Evolutionary conservation across 2,888 invertebrate species (phyloP), one percentile per base, ranked within the genome.

Genomic region (Aphelenchoides bicaudatus): DNA sequence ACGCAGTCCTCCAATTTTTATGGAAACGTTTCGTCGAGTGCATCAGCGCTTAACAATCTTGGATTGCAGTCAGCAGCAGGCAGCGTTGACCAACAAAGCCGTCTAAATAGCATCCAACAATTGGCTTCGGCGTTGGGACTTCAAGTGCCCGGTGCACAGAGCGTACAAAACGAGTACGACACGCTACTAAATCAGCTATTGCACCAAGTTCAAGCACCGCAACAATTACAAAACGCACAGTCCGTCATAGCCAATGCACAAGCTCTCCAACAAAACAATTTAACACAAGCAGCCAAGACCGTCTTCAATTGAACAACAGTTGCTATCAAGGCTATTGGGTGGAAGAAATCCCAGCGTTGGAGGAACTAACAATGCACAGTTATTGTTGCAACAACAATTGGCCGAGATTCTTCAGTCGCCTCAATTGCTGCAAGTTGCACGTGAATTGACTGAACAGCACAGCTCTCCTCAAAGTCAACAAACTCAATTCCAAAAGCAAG

Each of bases 11-110:
- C 16, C 21, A 19, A 43, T 19, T n/a, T 43, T 21, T 27, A 38
- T 13, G 52, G 39, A n/a, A 51, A 46, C 21, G 13, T 51, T 2
- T 39, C 43, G n/a, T 43, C 52, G 1, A 38, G 38, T 2, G 52
- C 52, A n/a, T 10, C 43, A 6, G 10, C 43, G n/a, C 43, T 43
- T 19, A 43, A 43, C 43, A n/a, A 8, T 25, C 21, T 25, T 6
- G 23, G 23, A 10, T 8, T 43, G 10, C n/a, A n/a, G n/a, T 43
- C 43, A 8, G 43, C 43, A 19, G n/a, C 10, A 10, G 10, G 10
- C 34, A 10, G 10, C 10, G 10, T 34, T 10, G 43, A 43, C 10
- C 43, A 43, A 21, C 16, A n/a, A 19, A 16, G 13, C 13, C 43
- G 43, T n/a, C 23, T 43, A n/a, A 21, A 10, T 10, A 25, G 10